Evolutionary conservation across 2,797 vertebrate species (phyloP), one percentile per base, ranked within the genome.

Genomic region (Nannoperca obscura): DNA sequence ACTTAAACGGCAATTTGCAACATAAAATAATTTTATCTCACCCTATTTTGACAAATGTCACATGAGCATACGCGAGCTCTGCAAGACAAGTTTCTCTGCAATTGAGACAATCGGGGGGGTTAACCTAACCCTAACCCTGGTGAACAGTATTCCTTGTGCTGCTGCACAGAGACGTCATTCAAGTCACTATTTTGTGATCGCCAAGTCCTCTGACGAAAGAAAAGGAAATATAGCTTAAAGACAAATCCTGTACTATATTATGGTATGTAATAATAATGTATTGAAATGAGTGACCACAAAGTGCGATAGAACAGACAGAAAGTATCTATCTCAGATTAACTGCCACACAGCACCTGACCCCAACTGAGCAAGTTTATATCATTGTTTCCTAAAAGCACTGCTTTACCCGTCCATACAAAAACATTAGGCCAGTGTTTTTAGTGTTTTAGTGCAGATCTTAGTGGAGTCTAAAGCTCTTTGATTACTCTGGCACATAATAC

Each of bases 121-220:
- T 27, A 27, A 27, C 24, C 24, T 27, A 27, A 27, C 24, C 24
- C 24, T 27, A 27, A 27, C 14, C 30, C 47, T 6, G n/a, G 24
- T 42, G 15, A 74, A 59, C 9, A 12, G 24, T 61, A 22, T 22
- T 70, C 46, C 34, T 32, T 47, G 30, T 9, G 8, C 50, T 17
- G 30, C 65, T 50, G 64, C 57, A n/a, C n/a, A 6, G 40, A 40
- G 30, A 68, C 34, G 3, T 67, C 40, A 52, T 20, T 67, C 9
- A 74, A 80, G 55, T 60, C 53, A 24, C 13, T 22, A 52, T 66
- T 72, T 74, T 34, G 34, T 74, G 50, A 68, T 20, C 46, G 14
- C 30, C 13, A 22, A 22, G 9, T 44, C 24, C 32, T 68, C n/a
- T n/a, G 20, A 81, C 52, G 60, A 69, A 59, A 38, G 7, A 71